Conservation (phyloP, 2,113 vertebrate genomes). For the Trematomus loennbergii region DNA sequence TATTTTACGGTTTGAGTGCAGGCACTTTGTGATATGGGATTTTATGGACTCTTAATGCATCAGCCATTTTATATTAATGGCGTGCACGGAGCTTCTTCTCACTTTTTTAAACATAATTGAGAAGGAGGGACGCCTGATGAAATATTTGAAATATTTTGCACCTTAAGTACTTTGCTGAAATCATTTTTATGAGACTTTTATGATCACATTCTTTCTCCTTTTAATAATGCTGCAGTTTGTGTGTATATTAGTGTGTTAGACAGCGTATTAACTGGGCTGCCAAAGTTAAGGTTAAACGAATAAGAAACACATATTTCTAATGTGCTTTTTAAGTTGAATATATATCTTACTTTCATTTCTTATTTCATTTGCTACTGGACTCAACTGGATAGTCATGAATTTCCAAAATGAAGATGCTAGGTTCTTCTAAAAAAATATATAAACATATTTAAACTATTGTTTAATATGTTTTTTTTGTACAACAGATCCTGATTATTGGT, state of each 20-base stretch:
- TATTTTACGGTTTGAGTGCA: constrained; percentile 63
- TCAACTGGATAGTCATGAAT: not conserved
- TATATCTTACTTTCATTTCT: constrained; percentile 1
- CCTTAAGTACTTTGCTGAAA: constrained; percentile 45
- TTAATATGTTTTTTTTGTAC: not conserved
- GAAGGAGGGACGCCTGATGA: constrained; percentile 30
- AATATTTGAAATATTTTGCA: constrained; percentile 33
- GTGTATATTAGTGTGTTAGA: constrained; percentile 47
- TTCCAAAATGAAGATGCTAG: constrained; percentile 2
- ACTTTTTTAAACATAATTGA: constrained; percentile 1
- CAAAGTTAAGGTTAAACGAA: constrained; percentile 46
- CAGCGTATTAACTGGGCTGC: constrained; percentile 49
- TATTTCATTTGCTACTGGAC: not conserved
- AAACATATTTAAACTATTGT: no score
- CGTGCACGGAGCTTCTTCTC: constrained; percentile 2
- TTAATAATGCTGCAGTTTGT: constrained; percentile 68
- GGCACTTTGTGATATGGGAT: constrained; percentile 45
- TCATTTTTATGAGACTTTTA: constrained; percentile 54
- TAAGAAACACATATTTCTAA: constrained; percentile 7
- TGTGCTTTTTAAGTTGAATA: constrained; percentile 28
- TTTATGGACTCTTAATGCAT: constrained; percentile 69
- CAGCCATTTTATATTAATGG: constrained; percentile 57
- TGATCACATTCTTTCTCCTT: constrained; percentile 9
- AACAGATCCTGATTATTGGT: not conserved
- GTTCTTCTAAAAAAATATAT: not conserved